Evolutionary conservation across 2,797 vertebrate species (phyloP).

Genomic region (Anguilla pacifica): DNA sequence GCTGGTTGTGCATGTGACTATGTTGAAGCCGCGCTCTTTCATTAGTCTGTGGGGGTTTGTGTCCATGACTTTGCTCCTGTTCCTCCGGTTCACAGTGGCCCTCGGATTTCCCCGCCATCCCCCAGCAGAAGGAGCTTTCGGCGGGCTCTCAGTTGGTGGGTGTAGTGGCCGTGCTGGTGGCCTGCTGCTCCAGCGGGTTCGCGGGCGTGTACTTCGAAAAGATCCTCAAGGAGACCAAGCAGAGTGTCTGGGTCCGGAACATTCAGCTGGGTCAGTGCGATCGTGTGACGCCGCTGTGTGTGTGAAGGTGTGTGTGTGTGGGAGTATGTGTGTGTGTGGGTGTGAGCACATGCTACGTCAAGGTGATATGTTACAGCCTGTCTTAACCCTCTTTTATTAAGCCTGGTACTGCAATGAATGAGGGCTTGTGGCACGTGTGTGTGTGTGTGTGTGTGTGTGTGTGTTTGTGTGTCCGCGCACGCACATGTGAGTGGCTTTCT

Average conservation of each 20-base stretch:
- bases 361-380: no score
- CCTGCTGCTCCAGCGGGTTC: constrained; percentile 96
- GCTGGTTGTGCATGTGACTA: background rate
- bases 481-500: background rate
- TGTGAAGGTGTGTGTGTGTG: background rate
- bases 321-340: background rate
- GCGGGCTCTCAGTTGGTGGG: constrained; percentile 88
- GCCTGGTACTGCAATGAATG: background rate
- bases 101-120: constrained; percentile 72
- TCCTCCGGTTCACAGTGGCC: constrained; percentile 81
- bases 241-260: constrained; percentile 97
- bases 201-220: constrained; percentile 99
- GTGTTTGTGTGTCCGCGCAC: background rate
- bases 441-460: background rate
- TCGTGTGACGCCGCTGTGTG: background rate
- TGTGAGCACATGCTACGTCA: background rate
- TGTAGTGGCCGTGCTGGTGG: constrained; percentile 87
- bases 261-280: constrained; percentile 90
- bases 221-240: constrained; percentile 97
- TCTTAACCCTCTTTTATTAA: no score
- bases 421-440: background rate
- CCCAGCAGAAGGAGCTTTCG: constrained; percentile 74
- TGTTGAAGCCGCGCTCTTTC: background rate
- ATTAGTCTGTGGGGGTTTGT: background rate
- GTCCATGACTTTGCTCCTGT: constrained; percentile 7